phyloP scores from a whole-genome alignment of 2,888 invertebrate genomes.

The Drosophila tanythrix region DNA sequence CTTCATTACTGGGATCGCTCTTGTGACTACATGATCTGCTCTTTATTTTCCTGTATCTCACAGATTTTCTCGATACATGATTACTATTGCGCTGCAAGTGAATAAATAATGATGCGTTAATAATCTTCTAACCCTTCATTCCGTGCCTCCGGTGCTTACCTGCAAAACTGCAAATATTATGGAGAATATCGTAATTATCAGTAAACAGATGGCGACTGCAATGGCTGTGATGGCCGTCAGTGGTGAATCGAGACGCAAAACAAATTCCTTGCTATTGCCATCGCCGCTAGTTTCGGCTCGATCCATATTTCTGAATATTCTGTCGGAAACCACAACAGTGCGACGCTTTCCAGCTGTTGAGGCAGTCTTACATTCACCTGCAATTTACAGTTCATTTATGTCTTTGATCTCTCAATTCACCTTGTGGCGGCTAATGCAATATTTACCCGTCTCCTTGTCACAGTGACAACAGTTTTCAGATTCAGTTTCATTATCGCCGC shows the following conservation, averaged over 20 bases:
- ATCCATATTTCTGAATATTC: conserved; percentile 44
- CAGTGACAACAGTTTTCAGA: conserved; percentile 57
- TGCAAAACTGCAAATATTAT: conserved; percentile 90
- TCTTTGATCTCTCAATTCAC: neutral
- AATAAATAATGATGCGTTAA: neutral
- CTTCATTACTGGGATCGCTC: conserved; percentile 68
- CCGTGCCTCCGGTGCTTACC: conserved; percentile 85
- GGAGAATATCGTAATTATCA: conserved; percentile 89
- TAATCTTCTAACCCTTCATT: neutral
- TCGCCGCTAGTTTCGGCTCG: conserved; percentile 13
- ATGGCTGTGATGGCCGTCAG: conserved; percentile 89
- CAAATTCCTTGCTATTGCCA: conserved; percentile 70
- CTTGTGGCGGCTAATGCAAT: neutral
- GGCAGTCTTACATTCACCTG: conserved; percentile 90
- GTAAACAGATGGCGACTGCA: conserved; percentile 89
- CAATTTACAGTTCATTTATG: neutral
- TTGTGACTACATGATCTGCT: conserved; percentile 63
- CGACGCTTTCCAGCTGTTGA: conserved; percentile 91
- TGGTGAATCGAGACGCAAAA: conserved; percentile 84
- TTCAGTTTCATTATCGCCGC: conserved; percentile 87
- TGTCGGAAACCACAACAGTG: conserved; percentile 84
- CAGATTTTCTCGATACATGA: conserved; percentile 76
- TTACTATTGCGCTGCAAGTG: conserved; percentile 79
- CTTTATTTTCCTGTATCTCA: conserved; percentile 82
- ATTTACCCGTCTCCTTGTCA: conserved; percentile 60